Conservation (phyloP, 2,797 vertebrate genomes). For the Notamacropus eugenii region DNA sequence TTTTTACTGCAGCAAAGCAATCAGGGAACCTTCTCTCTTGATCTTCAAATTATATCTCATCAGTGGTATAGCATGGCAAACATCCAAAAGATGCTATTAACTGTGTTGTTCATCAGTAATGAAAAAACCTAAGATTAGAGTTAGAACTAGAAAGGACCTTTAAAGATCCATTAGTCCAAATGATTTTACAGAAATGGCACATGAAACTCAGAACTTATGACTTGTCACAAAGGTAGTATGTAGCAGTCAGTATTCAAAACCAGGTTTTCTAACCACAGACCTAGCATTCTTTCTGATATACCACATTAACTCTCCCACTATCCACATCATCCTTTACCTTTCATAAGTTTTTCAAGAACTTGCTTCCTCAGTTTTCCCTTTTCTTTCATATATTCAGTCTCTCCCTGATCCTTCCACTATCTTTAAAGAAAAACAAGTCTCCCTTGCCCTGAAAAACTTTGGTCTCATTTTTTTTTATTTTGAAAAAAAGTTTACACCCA, state of each 20-base stretch:
- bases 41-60: not conserved
- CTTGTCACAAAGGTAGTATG: not conserved
- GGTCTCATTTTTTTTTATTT: not conserved
- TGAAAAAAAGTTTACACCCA: not conserved
- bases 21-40: not conserved
- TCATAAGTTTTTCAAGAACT: not conserved
- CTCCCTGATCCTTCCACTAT: no score
- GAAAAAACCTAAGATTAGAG: not conserved
- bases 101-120: not conserved
- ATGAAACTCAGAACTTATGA: not conserved
- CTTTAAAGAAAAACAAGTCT: not conserved
- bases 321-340: not conserved
- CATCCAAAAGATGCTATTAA: conserved; percentile 48
- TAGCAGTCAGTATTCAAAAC: not conserved
- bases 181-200: not conserved
- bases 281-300: not conserved
- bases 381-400: not conserved
- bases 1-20: not conserved
- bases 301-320: not conserved
- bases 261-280: not conserved
- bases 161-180: not conserved
- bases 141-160: not conserved
- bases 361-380: not conserved
- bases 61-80: conserved; percentile 35
- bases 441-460: not conserved